Percentiles rank a stretch among this genome's conserved stretches.
phyloP scores from a whole-genome alignment of 23 tunicate species.

The Clavelina lepadiformis region DNA sequence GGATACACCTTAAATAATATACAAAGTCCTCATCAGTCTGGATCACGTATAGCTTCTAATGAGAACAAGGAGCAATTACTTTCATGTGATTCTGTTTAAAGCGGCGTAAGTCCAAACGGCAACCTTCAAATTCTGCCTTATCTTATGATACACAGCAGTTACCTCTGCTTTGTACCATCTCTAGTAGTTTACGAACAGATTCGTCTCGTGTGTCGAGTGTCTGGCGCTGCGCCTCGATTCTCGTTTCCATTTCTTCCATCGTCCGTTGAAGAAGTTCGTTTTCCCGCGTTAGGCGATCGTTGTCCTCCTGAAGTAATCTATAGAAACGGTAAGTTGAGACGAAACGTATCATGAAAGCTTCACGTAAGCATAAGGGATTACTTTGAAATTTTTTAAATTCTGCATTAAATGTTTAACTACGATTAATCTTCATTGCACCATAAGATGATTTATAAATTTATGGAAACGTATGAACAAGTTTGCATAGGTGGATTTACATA shows the following conservation, averaged over 20 bases:
- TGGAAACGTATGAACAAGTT: no score
- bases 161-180: constrained; percentile 85
- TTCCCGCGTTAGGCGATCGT: constrained; percentile 71
- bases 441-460: no score
- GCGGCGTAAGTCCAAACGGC: background rate
- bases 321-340: background rate
- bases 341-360: background rate
- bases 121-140: no score
- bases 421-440: no score
- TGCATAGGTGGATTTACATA: no score
- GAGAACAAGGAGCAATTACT: background rate
- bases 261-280: constrained; percentile 81
- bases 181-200: constrained; percentile 73
- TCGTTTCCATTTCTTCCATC: constrained; percentile 84
- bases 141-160: background rate
- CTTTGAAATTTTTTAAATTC: no score
- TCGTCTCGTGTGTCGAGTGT: constrained; percentile 87
- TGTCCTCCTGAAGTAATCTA: constrained; percentile 72
- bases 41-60: background rate
- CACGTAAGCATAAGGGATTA: no score
- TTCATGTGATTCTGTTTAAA: background rate
- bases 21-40: background rate
- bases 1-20: constrained; percentile 10
- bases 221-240: constrained; percentile 88
- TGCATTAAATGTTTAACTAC: no score